Conservation (phyloP, 2,797 vertebrate species). For the Lemur catta region DNA sequence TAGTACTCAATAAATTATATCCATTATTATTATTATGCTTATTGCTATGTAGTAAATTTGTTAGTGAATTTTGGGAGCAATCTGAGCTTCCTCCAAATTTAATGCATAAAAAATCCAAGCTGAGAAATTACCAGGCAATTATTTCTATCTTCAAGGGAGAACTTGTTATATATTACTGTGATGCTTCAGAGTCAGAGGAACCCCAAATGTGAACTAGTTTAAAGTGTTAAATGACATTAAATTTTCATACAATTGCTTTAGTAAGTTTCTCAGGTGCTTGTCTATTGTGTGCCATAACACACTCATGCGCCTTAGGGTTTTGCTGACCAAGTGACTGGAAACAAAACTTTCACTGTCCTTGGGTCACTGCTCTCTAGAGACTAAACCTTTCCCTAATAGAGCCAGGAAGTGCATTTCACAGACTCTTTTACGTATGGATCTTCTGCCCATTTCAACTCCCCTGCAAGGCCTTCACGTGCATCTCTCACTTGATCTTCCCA, state of each 20-base stretch:
- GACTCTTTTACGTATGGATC: not conserved
- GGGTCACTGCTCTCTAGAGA: not conserved
- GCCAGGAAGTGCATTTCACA: not conserved
- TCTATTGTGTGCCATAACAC: not conserved
- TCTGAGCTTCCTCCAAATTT: not conserved
- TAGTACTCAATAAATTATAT: not conserved
- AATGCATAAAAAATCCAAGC: not conserved
- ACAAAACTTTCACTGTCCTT: not conserved
- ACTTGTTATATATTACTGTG: not conserved
- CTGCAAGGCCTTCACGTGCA: not conserved
- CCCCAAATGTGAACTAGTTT: not conserved
- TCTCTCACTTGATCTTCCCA: not conserved
- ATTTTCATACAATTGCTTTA: not conserved
- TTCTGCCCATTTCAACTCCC: not conserved
- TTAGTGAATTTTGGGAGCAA: conserved; percentile 2
- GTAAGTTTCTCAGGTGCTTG: not conserved
- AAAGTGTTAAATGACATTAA: not conserved
- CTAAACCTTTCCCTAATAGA: not conserved
- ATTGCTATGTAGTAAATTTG: not conserved
- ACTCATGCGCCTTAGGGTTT: not conserved
- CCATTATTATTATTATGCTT: not conserved
- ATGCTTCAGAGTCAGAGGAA: not conserved
- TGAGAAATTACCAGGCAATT: not conserved
- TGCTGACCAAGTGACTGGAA: not conserved
- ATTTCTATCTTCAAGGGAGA: conserved; percentile 13